phyloP scores from a whole-genome alignment of 1,140 invertebrate genomes.

The Temnothorax nylanderi region DNA sequence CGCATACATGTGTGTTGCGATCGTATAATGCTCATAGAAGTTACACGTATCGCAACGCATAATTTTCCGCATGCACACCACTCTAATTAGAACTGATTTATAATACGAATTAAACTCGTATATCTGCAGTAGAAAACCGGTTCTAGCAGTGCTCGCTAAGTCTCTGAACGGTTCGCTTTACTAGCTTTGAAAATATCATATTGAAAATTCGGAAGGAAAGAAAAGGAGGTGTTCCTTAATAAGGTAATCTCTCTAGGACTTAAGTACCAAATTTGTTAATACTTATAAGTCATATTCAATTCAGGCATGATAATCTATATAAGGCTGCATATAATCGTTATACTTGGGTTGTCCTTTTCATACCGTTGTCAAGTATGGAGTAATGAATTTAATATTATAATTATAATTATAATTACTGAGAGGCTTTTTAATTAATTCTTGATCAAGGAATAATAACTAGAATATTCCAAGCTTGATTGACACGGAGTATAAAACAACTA shows the following conservation, averaged over 20 bases:
- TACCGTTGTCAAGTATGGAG: no score
- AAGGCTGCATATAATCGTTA: no score
- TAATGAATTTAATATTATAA: no score
- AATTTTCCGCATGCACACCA: not conserved
- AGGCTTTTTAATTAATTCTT: not conserved
- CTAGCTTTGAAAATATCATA: not conserved
- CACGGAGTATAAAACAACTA: not conserved
- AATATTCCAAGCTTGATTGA: not conserved
- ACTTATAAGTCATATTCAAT: not conserved
- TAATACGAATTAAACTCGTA: not conserved
- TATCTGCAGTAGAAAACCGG: not conserved
- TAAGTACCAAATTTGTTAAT: not conserved
- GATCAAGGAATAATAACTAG: not conserved
- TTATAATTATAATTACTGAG: not conserved
- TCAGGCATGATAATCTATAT: not conserved
- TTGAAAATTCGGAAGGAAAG: not conserved
- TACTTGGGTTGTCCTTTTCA: no score
- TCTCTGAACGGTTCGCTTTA: not conserved
- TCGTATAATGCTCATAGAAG: not conserved
- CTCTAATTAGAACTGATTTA: constrained; percentile 17
- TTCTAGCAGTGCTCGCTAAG: not conserved
- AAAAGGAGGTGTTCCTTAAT: not conserved
- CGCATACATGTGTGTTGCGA: not conserved
- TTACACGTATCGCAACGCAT: not conserved
- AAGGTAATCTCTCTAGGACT: not conserved